phyloP scores from a whole-genome alignment of 2,797 vertebrate species.

The Rousettus madagascariensis region DNA sequence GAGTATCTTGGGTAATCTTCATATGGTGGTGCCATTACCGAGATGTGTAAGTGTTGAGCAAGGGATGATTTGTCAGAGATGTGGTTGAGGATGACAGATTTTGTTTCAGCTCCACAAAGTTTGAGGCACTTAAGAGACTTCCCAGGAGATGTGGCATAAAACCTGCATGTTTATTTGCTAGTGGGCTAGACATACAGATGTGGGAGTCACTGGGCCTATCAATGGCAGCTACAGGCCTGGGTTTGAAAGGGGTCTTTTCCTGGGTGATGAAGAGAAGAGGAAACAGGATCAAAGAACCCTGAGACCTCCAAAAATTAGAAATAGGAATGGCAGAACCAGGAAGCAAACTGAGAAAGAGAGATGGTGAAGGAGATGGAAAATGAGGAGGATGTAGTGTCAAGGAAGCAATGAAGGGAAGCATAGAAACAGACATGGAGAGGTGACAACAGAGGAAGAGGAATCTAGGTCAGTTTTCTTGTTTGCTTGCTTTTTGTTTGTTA shows the following conservation, averaged over 20 bases:
- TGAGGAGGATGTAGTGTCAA: rapidly evolving
- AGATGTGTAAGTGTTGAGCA: background rate
- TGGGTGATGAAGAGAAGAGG: background rate
- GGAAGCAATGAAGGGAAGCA: background rate
- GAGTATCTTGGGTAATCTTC: rapidly evolving
- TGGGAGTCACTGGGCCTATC: background rate
- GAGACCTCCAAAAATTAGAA: background rate
- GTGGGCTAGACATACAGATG: background rate
- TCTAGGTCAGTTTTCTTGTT: background rate
- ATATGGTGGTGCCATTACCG: rapidly evolving
- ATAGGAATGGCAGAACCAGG: background rate
- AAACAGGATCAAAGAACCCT: background rate
- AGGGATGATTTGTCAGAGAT: background rate
- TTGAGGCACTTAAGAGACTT: background rate
- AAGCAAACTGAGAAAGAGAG: background rate
- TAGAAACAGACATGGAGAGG: background rate
- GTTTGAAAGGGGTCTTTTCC: background rate
- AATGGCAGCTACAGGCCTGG: background rate
- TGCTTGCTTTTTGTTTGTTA: background rate
- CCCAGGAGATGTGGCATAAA: background rate
- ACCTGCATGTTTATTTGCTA: background rate
- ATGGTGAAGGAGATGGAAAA: background rate
- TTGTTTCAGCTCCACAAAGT: background rate
- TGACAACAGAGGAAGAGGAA: rapidly evolving
- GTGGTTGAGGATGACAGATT: rapidly evolving